Percentiles rank a stretch among this genome's conserved stretches.
These are phyloP conservation scores for Spinus pinus DNA, from an alignment of 2,797 vertebrate genomes.

Conservation along the genomic window DNA sequence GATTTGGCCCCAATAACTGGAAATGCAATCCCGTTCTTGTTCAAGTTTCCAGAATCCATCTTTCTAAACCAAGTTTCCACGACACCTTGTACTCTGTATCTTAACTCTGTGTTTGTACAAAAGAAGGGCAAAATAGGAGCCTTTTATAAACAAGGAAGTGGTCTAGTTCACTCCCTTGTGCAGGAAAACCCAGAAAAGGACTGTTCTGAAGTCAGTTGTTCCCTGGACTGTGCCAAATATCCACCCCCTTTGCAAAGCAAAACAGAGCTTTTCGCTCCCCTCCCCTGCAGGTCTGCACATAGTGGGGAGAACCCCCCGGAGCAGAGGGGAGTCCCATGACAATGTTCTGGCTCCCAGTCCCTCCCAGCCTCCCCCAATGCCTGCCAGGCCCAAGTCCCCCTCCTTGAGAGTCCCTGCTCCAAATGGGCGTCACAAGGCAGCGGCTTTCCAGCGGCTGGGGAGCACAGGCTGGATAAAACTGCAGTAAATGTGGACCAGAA, in stretches of 20 bases:
- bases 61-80: not conserved
- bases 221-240: conserved; percentile 9
- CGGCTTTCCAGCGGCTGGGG: rapidly evolving
- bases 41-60: not conserved
- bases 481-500: not conserved
- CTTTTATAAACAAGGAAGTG: conserved; percentile 25
- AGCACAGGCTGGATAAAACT: not conserved
- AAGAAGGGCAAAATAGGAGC: not conserved
- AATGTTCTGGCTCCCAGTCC: not conserved
- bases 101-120: not conserved
- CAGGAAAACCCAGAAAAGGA: conserved; percentile 33
- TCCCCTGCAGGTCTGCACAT: not conserved
- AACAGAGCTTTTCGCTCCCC: not conserved
- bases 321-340: rapidly evolving
- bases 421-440: rapidly evolving
- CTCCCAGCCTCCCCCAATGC: not conserved
- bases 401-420: not conserved
- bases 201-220: conserved; percentile 2
- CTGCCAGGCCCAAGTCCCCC: rapidly evolving
- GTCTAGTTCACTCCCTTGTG: not conserved
- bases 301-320: not conserved
- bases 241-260: not conserved
- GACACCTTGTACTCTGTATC: not conserved
- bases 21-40: not conserved
- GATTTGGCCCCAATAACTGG: not conserved